Percentiles rank a stretch among this genome's conserved stretches.
Evolutionary conservation across 2,113 vertebrate species (phyloP).

Genomic region (Gadus macrocephalus): DNA sequence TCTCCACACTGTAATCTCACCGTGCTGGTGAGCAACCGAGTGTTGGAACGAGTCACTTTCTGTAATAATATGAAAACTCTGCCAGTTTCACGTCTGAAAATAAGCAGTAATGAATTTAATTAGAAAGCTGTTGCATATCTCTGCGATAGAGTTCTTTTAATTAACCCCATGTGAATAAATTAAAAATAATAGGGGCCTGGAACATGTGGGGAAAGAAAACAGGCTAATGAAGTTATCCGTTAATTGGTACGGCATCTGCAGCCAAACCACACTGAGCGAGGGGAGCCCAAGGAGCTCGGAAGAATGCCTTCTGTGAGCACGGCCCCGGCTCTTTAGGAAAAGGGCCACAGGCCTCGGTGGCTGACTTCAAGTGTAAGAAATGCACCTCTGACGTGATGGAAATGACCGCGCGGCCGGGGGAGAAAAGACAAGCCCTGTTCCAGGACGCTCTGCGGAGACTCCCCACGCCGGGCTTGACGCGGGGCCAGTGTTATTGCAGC

Average conservation of each 20-base stretch:
- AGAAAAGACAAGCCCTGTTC: constrained; percentile 73
- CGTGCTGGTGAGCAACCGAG: constrained; percentile 57
- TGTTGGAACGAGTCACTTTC: constrained; percentile 70
- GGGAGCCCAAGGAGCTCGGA: constrained; percentile 68
- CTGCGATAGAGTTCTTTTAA: constrained; percentile 78
- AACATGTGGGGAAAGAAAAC: constrained; percentile 66
- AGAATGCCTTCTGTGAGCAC: constrained; percentile 69
- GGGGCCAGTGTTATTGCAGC: constrained; percentile 73
- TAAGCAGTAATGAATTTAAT: constrained; percentile 77
- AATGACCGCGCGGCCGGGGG: constrained; percentile 61
- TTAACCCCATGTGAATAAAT: constrained; percentile 83
- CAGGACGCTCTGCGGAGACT: constrained; percentile 70
- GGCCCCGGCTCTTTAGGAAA: constrained; percentile 51
- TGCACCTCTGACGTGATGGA: constrained; percentile 74
- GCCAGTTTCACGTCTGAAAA: constrained; percentile 69
- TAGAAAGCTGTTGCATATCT: constrained; percentile 78
- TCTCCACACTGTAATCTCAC: constrained; percentile 57
- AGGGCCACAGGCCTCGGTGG: constrained; percentile 57
- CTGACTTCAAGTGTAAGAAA: constrained; percentile 75
- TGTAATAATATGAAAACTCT: constrained; percentile 70
- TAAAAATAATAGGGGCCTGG: constrained; percentile 76
- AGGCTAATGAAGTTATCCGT: constrained; percentile 74
- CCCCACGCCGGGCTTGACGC: constrained; percentile 67
- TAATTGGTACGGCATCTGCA: constrained; percentile 73
- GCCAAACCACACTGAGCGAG: constrained; percentile 67